Conservation (phyloP, 2,797 vertebrate genomes). For the Eremophila alpestris region DNA sequence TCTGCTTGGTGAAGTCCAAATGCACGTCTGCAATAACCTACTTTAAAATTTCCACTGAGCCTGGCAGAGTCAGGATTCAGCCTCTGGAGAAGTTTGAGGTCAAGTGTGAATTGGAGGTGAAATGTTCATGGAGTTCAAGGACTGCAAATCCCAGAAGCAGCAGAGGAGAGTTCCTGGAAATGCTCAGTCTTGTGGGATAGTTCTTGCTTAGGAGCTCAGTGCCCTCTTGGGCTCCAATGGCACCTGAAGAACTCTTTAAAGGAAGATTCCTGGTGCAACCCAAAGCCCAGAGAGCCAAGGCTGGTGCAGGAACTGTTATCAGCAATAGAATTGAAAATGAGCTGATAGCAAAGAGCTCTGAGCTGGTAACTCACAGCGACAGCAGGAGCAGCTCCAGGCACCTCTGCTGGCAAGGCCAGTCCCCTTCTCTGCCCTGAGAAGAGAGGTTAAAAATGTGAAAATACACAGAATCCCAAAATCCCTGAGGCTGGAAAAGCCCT, state of each 20-base stretch:
- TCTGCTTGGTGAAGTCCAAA: background rate
- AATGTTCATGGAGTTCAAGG: background rate
- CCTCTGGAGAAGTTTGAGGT: background rate
- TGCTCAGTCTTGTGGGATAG: background rate
- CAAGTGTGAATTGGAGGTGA: background rate
- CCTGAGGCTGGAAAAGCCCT: background rate
- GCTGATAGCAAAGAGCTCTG: background rate
- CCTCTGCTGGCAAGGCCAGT: background rate
- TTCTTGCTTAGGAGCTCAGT: background rate
- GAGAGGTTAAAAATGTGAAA: background rate
- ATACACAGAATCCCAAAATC: background rate
- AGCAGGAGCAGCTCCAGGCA: background rate
- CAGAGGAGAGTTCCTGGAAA: background rate
- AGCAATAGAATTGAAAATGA: background rate
- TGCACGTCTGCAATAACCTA: background rate
- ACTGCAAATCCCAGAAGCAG: background rate
- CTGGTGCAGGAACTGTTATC: background rate
- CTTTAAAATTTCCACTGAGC: background rate
- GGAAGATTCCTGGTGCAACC: background rate
- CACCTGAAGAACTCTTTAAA: background rate
- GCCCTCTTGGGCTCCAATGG: background rate
- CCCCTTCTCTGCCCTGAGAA: background rate
- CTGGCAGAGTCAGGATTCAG: background rate
- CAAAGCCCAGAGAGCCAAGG: background rate
- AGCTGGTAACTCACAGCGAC: background rate